These are phyloP conservation scores for Xyrauchen texanus DNA, from an alignment of 2,113 vertebrate species.

Conservation along the genomic window DNA sequence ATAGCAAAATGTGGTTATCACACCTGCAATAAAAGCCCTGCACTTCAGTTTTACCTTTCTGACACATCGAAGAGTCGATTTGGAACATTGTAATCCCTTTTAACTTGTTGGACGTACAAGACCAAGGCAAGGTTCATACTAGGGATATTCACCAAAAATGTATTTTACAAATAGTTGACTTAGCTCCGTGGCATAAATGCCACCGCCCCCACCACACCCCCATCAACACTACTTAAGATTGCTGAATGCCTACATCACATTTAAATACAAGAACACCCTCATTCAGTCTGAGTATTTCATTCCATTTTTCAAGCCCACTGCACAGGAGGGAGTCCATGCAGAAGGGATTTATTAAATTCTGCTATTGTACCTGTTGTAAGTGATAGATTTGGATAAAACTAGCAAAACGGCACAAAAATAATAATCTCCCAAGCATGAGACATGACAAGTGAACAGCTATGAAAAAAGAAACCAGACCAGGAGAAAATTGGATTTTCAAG, in stretches of 20 bases:
- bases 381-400: slow-evolving; percentile 70
- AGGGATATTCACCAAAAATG: slow-evolving; percentile 18
- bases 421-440: slow-evolving; percentile 70
- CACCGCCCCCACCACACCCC: neutral
- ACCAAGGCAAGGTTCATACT: slow-evolving; percentile 12
- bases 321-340: slow-evolving; percentile 68
- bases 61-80: too few species aligned
- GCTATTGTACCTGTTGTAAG: slow-evolving; percentile 73
- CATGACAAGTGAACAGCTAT: slow-evolving; percentile 75
- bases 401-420: slow-evolving; percentile 63
- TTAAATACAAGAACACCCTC: slow-evolving; percentile 67
- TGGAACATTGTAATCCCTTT: neutral
- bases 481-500: slow-evolving; percentile 79
- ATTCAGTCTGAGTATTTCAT: slow-evolving; percentile 61
- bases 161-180: slow-evolving; percentile 32
- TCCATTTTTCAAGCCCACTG: slow-evolving; percentile 59
- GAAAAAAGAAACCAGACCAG: slow-evolving; percentile 68
- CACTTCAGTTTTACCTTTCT: too few species aligned
- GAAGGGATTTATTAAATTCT: slow-evolving; percentile 71
- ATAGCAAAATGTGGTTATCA: too few species aligned
- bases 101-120: slow-evolving; percentile 29
- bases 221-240: slow-evolving; percentile 53
- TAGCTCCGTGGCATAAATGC: slow-evolving; percentile 34
- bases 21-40: too few species aligned
- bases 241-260: slow-evolving; percentile 63